Percentiles rank a stretch among this genome's conserved stretches.
These are phyloP conservation scores for Caenorhabditis sp. DNA, from an alignment of 2,888 invertebrate species.

Conservation along the genomic window DNA sequence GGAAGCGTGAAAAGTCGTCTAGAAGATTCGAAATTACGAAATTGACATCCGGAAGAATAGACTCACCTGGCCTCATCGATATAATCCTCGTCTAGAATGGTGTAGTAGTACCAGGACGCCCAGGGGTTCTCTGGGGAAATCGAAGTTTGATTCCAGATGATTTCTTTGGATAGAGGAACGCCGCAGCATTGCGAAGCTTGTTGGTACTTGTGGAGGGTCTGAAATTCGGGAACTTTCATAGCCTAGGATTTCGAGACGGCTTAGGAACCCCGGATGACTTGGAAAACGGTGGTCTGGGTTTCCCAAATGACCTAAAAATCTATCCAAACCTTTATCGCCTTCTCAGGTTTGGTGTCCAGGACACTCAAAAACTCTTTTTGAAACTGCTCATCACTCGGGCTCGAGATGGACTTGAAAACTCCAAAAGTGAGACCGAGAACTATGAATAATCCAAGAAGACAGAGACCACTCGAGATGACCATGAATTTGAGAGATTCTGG, in stretches of 20 bases:
- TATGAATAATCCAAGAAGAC: background rate
- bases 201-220: conserved; percentile 49
- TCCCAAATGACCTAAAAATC: background rate
- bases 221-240: background rate
- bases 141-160: conserved; percentile 34
- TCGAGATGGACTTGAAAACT: conserved; percentile 3
- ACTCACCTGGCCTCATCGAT: conserved; percentile 32
- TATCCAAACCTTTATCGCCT: conserved; percentile 15
- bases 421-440: background rate
- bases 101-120: conserved; percentile 51
- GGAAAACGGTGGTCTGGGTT: background rate
- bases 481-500: background rate
- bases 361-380: conserved; percentile 4
- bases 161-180: background rate
- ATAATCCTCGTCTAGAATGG: conserved; percentile 35
- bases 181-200: conserved; percentile 45
- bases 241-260: background rate
- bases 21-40: background rate
- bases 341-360: conserved; percentile 9
- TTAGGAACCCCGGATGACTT: background rate
- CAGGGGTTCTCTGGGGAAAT: conserved; percentile 25
- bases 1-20: conserved; percentile 53
- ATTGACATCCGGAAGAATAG: too few species aligned
- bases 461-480: conserved; percentile 2
- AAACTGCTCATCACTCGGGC: background rate